Percentiles rank a stretch among this genome's conserved stretches.
These are phyloP conservation scores for Eutrigla gurnardus DNA, from an alignment of 2,797 vertebrate genomes.

Conservation along the genomic window DNA sequence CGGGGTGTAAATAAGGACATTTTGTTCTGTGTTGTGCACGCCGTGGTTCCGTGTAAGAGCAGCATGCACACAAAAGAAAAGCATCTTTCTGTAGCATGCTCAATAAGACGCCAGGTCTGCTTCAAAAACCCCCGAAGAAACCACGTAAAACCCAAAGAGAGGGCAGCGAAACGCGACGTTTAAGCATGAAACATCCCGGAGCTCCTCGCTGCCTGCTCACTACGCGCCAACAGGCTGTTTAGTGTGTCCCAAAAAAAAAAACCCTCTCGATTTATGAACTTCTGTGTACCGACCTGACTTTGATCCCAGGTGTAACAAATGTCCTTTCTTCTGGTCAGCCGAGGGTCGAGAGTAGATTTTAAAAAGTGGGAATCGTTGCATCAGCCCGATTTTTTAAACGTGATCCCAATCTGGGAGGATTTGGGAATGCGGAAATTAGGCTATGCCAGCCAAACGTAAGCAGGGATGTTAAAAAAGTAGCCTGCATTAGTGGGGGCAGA, in stretches of 20 bases:
- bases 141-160: background rate
- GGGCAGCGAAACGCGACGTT: background rate
- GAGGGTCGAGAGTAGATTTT: slow-evolving; percentile 89
- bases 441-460: slow-evolving; percentile 93
- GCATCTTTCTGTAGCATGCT: slow-evolving; percentile 28
- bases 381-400: slow-evolving; percentile 93
- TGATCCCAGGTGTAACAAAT: slow-evolving; percentile 84
- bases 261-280: slow-evolving; percentile 59
- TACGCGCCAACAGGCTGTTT: slow-evolving; percentile 46
- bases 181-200: slow-evolving; percentile 17
- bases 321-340: slow-evolving; percentile 85
- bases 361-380: slow-evolving; percentile 96
- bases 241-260: background rate
- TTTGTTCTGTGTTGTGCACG: slow-evolving; percentile 59
- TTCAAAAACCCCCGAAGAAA: background rate
- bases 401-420: slow-evolving; percentile 95
- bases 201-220: slow-evolving; percentile 8
- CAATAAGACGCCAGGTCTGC: background rate
- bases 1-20: slow-evolving; percentile 55
- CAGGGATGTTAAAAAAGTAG: slow-evolving; percentile 82
- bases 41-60: slow-evolving; percentile 25
- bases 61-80: slow-evolving; percentile 59
- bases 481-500: slow-evolving; percentile 80
- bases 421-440: slow-evolving; percentile 97
- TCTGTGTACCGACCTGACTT: slow-evolving; percentile 84